Percentiles rank a stretch among this genome's conserved stretches.
Conservation (phyloP, 2,888 invertebrate species). For the Bombylius major region DNA sequence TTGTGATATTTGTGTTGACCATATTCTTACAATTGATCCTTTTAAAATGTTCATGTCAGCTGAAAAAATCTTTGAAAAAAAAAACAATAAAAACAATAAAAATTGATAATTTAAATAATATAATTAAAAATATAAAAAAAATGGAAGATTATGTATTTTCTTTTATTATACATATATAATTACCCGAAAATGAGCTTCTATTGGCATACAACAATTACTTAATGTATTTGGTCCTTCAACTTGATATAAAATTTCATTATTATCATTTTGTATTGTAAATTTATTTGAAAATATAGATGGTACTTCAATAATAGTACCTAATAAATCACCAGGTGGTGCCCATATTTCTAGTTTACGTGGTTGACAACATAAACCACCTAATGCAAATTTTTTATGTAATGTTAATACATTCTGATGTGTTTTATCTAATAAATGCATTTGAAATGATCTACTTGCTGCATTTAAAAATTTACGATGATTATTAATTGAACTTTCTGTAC, state of each 20-base stretch:
- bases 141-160: too few relatives aligned
- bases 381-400: conserved; percentile 55
- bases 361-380: conserved; percentile 57
- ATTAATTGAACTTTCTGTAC: conserved; percentile 50
- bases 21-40: too few relatives aligned
- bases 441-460: conserved; percentile 46
- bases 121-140: too few relatives aligned
- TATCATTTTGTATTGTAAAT: conserved; percentile 54
- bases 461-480: conserved; percentile 59
- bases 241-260: conserved; percentile 8
- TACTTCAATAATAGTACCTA: conserved; percentile 58
- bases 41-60: too few relatives aligned
- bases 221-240: too few relatives aligned
- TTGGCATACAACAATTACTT: too few relatives aligned
- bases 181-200: too few relatives aligned
- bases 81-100: too few relatives aligned
- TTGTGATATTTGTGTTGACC: too few relatives aligned
- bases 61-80: too few relatives aligned
- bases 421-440: conserved; percentile 68
- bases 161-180: too few relatives aligned
- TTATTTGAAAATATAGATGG: conserved; percentile 52
- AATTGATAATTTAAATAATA: too few relatives aligned
- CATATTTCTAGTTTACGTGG: conserved; percentile 56
- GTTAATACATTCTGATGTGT: conserved; percentile 72
- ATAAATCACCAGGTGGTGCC: conserved; percentile 53